A percentile compares a stretch with the other conserved stretches of the same genome.
These are phyloP conservation scores for Rhynchophorus ferrugineus DNA, from an alignment of 1,140 invertebrate genomes.

Conservation along the genomic window DNA sequence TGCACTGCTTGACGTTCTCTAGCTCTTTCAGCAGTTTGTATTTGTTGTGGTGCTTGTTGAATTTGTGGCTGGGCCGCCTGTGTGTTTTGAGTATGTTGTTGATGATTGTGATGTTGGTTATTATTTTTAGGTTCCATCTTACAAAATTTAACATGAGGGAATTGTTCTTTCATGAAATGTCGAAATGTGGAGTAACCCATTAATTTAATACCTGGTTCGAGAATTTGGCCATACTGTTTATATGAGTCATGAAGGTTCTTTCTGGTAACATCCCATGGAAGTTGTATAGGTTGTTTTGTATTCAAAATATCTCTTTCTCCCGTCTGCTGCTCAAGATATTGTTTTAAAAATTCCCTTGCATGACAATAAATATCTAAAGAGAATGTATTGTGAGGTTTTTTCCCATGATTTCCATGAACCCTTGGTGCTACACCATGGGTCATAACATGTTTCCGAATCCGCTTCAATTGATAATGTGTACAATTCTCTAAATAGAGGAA, in stretches of 20 bases:
- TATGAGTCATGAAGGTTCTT: slow-evolving; percentile 68
- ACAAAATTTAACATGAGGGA: slow-evolving; percentile 67
- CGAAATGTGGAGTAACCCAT: slow-evolving; percentile 76
- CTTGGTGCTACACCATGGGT: slow-evolving; percentile 68
- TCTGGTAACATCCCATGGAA: slow-evolving; percentile 60
- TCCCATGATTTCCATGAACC: slow-evolving; percentile 70
- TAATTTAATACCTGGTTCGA: slow-evolving; percentile 57
- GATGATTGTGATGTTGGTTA: slow-evolving; percentile 44
- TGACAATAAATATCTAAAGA: slow-evolving; percentile 69
- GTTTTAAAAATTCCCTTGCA: slow-evolving; percentile 66
- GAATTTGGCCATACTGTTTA: slow-evolving; percentile 60
- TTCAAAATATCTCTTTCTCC: slow-evolving; percentile 41
- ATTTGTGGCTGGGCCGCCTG: slow-evolving; percentile 41
- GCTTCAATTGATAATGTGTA: slow-evolving; percentile 70
- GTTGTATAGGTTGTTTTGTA: slow-evolving; percentile 51
- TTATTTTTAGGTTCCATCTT: slow-evolving; percentile 53
- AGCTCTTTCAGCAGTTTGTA: slow-evolving; percentile 40
- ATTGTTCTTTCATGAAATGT: slow-evolving; percentile 73
- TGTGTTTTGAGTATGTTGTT: slow-evolving; percentile 41
- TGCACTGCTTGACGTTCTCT: slow-evolving; percentile 44
- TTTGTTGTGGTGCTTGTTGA: slow-evolving; percentile 43
- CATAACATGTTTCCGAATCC: slow-evolving; percentile 69
- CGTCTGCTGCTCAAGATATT: slow-evolving; percentile 57
- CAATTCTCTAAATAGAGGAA: slow-evolving; percentile 75
- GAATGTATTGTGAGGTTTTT: slow-evolving; percentile 75